These are phyloP conservation scores for Radopholus similis DNA, from an alignment of 1,140 invertebrate genomes.

Conservation along the genomic window DNA sequence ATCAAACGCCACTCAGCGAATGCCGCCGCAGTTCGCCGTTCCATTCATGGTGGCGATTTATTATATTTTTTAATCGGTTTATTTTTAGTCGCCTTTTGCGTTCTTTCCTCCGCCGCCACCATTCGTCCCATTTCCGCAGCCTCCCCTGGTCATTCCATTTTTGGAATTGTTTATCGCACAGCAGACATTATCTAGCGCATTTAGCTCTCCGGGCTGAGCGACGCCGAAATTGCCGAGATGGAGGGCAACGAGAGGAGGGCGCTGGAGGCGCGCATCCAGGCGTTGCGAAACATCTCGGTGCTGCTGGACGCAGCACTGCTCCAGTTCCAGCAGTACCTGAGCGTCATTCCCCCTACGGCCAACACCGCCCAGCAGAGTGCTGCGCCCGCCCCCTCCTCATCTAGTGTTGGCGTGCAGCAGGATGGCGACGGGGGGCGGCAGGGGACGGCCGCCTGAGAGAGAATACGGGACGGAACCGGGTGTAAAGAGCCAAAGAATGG, in stretches of 20 bases:
- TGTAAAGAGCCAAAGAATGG: background rate
- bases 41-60: background rate
- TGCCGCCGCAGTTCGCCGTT: background rate
- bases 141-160: slow-evolving; percentile 25
- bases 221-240: slow-evolving; percentile 79
- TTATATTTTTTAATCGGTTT: background rate
- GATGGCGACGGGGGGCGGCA: no score
- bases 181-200: background rate
- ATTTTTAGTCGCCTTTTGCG: slow-evolving; percentile 39
- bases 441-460: no score
- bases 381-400: background rate
- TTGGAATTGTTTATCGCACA: background rate
- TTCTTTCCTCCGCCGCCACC: slow-evolving; percentile 65
- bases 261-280: slow-evolving; percentile 81
- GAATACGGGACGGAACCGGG: no score
- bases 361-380: background rate
- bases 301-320: slow-evolving; percentile 81
- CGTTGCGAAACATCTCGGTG: slow-evolving; percentile 77
- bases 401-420: background rate
- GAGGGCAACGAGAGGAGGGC: slow-evolving; percentile 80
- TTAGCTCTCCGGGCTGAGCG: slow-evolving; percentile 65
- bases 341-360: background rate
- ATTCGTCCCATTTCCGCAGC: slow-evolving; percentile 50
- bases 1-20: background rate
- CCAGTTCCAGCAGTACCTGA: slow-evolving; percentile 79